Evolutionary conservation across 2,888 invertebrate genomes (phyloP).

Genomic region (Loripinus fragilis): DNA sequence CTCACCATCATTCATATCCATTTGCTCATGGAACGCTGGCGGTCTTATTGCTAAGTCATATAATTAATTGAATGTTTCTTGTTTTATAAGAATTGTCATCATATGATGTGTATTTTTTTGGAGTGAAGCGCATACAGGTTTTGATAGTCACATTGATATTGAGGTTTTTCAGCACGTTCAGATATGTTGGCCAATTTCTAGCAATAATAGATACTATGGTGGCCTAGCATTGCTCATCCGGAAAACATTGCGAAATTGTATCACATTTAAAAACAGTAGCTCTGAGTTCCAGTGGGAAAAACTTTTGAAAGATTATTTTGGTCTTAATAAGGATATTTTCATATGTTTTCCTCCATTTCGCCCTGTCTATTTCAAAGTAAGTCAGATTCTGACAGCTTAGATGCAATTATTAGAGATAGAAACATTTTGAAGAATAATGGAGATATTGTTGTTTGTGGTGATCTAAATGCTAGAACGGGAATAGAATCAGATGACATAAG

Average conservation of each 20-base stretch:
- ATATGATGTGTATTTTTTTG: constrained; percentile 12
- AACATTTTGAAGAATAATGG: not conserved
- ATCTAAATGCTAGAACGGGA: constrained; percentile 2
- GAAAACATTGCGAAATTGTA: not conserved
- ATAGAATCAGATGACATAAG: not conserved
- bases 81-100: not conserved
- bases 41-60: not conserved
- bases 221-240: constrained; percentile 9
- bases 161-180: not conserved
- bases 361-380: not conserved
- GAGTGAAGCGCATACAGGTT: constrained; percentile 8
- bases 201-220: constrained; percentile 3
- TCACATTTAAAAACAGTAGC: not conserved
- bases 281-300: constrained; percentile 9
- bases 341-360: constrained; percentile 8
- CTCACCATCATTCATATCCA: constrained; percentile 12
- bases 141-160: constrained; percentile 8
- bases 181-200: not conserved
- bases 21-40: constrained; percentile 13
- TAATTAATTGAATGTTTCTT: not conserved
- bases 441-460: not conserved
- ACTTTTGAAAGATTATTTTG: not conserved
- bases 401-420: constrained; percentile 2
- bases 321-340: not conserved
- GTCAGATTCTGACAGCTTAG: constrained; percentile 6